These are phyloP conservation scores for Vireo griseus DNA, from an alignment of 2,797 vertebrate species.

Conservation along the genomic window DNA sequence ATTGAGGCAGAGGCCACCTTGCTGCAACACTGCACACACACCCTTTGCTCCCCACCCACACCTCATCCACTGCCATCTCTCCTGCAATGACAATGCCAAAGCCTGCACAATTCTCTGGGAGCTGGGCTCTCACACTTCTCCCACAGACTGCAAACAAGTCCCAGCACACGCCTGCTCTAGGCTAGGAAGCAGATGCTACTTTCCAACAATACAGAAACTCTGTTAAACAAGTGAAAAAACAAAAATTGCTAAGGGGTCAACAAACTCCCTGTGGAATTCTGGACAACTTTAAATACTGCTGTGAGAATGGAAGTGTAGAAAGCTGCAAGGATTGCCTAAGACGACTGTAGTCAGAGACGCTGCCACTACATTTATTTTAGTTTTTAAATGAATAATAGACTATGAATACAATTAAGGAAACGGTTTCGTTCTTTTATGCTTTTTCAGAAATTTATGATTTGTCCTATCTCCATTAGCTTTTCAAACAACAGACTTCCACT, in stretches of 20 bases:
- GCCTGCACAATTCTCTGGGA: accelerated
- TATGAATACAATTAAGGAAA: neutral
- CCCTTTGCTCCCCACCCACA: neutral
- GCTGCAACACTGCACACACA: neutral
- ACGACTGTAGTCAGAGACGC: accelerated
- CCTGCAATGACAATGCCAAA: accelerated
- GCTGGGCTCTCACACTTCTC: neutral
- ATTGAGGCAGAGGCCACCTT: accelerated
- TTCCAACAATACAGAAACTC: neutral
- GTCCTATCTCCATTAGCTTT: neutral
- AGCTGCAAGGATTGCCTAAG: neutral
- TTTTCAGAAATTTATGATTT: neutral
- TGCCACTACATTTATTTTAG: neutral
- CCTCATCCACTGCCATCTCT: neutral
- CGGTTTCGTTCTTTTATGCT: neutral
- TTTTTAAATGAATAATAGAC: neutral
- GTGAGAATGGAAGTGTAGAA: neutral
- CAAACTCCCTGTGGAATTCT: neutral
- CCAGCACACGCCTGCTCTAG: accelerated
- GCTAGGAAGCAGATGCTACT: neutral
- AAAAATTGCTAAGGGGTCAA: neutral
- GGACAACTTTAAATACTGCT: neutral
- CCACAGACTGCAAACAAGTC: neutral
- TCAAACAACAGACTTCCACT: neutral
- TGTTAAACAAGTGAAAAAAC: neutral